Base-by-base conservation (phyloP, 2,797 vertebrate genomes). In the Enteromius paludinosus region DNA sequence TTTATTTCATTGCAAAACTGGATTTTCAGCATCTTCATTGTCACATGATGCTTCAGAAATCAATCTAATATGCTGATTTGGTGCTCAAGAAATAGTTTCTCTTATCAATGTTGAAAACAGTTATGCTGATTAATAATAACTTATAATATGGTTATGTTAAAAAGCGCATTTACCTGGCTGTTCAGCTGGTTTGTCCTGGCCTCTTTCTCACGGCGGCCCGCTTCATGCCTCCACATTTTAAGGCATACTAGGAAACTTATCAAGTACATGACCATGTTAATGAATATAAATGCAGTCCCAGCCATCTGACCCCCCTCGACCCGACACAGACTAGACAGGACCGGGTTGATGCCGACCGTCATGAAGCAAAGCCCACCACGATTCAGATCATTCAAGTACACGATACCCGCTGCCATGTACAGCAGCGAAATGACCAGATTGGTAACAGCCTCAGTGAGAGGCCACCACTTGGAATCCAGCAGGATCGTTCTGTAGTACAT, bases 401-500 rank as follows among this genome's bases (percentile, higher is more conserved):
- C 93, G 0, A 94, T 93, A n/a, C 93, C 94, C 0, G 91, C 92
- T 0, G 95, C 91, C 95, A 96, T 93, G 89, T 94, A 95, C 54
- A 96, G 86, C 41, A 96, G 84, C 74, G 93, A 96, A 84, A 95
- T 20, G 0, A 89, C 87, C 25, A 94, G 11, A 23, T 96, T 96
- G 80, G 95, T 90, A 52, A 90, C 87, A 5, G 93, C 94, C 86
- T 96, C 95, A 0, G 95, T 93, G 70, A 95, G 88, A 0, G 95
- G 95, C 95, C 95, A 96, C 95, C 95, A 97, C 79, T 90, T 76
- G 8, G 95, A 90, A 80, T 94, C 88, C 0, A 96, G 92, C 41
- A 96, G 94, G 83, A 96, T 95, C 47, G 93, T 92, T 71, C 92
- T 91, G 69, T 96, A 96, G 87, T 95, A 95, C 93, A 94, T 93